Evolutionary conservation across 2,113 vertebrate species (phyloP), one percentile per base, ranked within the genome.

Genomic region (Phaethornis superciliosus): DNA sequence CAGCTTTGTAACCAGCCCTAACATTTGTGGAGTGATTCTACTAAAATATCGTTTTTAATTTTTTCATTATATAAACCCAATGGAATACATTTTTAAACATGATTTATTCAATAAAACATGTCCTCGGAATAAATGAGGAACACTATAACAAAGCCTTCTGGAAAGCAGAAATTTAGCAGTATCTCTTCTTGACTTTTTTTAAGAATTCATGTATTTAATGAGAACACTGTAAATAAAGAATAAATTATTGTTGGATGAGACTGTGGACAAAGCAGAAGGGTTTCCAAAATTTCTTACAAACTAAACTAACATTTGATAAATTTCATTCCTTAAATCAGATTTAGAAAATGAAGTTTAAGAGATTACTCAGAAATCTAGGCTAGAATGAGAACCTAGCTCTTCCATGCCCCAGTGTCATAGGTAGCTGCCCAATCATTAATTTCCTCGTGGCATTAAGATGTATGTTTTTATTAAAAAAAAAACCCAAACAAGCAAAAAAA

Each of bases 71-170:
- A 74, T 70, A 90, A 94, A 94, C 26, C 12, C 9, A 81, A 63
- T 2, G 3, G 63, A 76, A 94, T 79, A 26, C 7, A 92, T 84
- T 93, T 95, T 93, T 23, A 94, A 96, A 72, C 0, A 0, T 84
- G 60, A 82, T 89, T 93, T 71, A 80, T 88, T 95, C 32, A 91
- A 79, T 95, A 90, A 96, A 91, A 90, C 59, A 91, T 95, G 52
- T 0, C 8, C 9, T 63, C 62, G 59, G 27, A 91, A 90, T 81
- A 91, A 89, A 88, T 77, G 35, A 94, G 8, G n/a, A 69, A 46
- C 84, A 59, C 15, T 42, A 27, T 42, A 64, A 62, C 9, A 88
- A 94, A 75, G 20, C 12, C 86, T 94, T 91, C 54, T 76, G 65
- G 22, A 83, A 95, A 89, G 18, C 14, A 56, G 12, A 88, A 84